These are phyloP conservation scores for Arrhopalites spinosus DNA, from an alignment of 2,888 invertebrate genomes.

Conservation along the genomic window DNA sequence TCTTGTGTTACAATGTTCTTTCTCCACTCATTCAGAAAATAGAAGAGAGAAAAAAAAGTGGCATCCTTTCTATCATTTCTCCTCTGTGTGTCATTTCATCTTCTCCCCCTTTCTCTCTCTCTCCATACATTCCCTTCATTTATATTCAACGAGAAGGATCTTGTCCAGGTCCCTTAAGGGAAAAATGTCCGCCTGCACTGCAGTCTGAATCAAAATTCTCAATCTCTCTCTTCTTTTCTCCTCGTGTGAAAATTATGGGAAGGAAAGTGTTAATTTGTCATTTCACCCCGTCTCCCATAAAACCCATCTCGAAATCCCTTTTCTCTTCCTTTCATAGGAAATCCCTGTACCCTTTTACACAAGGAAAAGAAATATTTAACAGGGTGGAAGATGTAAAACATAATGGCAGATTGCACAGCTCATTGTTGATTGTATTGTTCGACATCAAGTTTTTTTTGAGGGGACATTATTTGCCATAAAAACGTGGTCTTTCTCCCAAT, in stretches of 20 bases:
- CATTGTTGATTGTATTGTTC: too few relatives aligned
- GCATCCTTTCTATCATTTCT: constrained; percentile 7
- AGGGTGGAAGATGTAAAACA: too few relatives aligned
- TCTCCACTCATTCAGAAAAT: constrained; percentile 42
- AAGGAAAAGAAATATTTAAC: too few relatives aligned
- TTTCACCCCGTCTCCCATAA: not conserved
- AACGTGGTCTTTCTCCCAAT: too few relatives aligned
- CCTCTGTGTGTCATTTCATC: constrained; percentile 17
- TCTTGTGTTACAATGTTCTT: too few relatives aligned
- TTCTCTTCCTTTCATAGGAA: not conserved
- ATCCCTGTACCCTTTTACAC: too few relatives aligned
- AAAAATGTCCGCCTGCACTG: not conserved
- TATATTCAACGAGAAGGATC: constrained; percentile 47
- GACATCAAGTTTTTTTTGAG: too few relatives aligned
- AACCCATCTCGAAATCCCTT: not conserved
- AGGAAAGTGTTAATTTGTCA: constrained; percentile 22
- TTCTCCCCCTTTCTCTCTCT: constrained; percentile 16
- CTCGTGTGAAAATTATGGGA: not conserved
- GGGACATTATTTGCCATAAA: too few relatives aligned
- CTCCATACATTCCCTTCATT: constrained; percentile 37
- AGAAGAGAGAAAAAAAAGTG: constrained; percentile 20
- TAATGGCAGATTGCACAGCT: too few relatives aligned
- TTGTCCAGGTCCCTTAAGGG: constrained; percentile 38
- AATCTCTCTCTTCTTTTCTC: constrained; percentile 22
- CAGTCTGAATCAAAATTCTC: constrained; percentile 30